Evolutionary conservation across 1,140 invertebrate species (phyloP).

Genomic region (Notospermus geniculatus): DNA sequence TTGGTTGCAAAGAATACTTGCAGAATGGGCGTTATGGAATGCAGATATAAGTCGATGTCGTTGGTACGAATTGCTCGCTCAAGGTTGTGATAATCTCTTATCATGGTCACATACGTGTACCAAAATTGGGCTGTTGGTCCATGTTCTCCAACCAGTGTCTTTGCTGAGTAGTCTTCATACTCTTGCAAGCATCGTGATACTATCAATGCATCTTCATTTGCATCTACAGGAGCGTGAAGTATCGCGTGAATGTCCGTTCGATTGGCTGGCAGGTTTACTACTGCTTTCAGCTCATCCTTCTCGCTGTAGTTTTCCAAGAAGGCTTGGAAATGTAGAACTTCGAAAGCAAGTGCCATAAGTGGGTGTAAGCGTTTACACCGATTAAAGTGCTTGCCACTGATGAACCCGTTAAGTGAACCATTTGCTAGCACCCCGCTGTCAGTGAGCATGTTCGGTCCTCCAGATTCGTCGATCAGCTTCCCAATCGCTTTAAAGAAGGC

Average conservation of each 20-base stretch:
- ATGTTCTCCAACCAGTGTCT: conserved; percentile 12
- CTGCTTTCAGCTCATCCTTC: not conserved
- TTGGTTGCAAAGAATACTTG: conserved; percentile 21
- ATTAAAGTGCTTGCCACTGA: conserved; percentile 57
- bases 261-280: not conserved
- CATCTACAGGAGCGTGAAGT: no score
- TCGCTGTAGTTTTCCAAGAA: conserved; percentile 1
- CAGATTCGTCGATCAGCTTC: conserved; percentile 55
- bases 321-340: conserved; percentile 54
- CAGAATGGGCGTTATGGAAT: conserved; percentile 11
- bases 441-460: conserved; percentile 51
- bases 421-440: conserved; percentile 51
- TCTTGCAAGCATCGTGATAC: not conserved
- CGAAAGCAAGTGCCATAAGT: conserved; percentile 48
- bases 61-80: conserved; percentile 16
- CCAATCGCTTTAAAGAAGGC: conserved; percentile 58
- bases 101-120: conserved; percentile 19
- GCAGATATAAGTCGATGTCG: conserved; percentile 14
- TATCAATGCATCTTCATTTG: not conserved
- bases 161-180: not conserved
- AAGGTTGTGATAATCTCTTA: conserved; percentile 11
- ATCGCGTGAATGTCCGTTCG: no score
- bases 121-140: conserved; percentile 26
- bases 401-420: conserved; percentile 55
- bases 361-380: conserved; percentile 57